Evolutionary conservation across 23 tunicate genomes (phyloP).

Genomic region (Trididemnum nubilum): DNA sequence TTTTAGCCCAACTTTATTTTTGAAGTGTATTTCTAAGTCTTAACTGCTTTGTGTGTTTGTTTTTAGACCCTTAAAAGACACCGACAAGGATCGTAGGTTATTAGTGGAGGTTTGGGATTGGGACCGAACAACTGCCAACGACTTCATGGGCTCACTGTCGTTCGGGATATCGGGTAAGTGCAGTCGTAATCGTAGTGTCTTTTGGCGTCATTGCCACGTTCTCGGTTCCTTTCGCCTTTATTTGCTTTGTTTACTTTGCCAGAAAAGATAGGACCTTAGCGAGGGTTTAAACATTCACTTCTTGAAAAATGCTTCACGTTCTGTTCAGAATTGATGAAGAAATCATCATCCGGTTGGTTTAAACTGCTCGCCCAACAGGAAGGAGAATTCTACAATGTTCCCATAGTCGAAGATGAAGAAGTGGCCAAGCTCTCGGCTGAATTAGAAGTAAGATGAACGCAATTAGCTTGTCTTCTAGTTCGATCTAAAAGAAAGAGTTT

Average conservation of each 20-base stretch:
- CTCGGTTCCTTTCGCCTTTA: no score
- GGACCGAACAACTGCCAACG: constrained; percentile 78
- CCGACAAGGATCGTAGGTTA: constrained; percentile 82
- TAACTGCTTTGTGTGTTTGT: no score
- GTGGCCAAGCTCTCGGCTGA: constrained; percentile 61
- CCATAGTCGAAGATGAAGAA: constrained; percentile 70
- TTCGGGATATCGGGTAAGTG: constrained; percentile 85
- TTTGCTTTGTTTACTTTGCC: no score
- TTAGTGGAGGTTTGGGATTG: constrained; percentile 95
- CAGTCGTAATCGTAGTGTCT: no score
- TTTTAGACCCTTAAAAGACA: constrained; percentile 55
- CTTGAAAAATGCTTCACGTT: no score
- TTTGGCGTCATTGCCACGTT: no score
- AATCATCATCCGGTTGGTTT: constrained; percentile 82
- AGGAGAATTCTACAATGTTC: constrained; percentile 94
- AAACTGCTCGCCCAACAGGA: constrained; percentile 89
- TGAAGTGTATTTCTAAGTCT: no score
- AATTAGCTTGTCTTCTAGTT: no score
- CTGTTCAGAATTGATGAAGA: constrained; percentile 75
- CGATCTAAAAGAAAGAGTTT: no score
- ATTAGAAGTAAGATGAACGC: constrained; percentile 66
- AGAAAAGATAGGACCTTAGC: no score
- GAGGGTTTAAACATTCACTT: no score
- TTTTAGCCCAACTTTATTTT: no score
- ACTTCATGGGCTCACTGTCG: constrained; percentile 93